Base-by-base conservation (phyloP, 2,888 invertebrate species). In the Eumerus sabulonum region DNA sequence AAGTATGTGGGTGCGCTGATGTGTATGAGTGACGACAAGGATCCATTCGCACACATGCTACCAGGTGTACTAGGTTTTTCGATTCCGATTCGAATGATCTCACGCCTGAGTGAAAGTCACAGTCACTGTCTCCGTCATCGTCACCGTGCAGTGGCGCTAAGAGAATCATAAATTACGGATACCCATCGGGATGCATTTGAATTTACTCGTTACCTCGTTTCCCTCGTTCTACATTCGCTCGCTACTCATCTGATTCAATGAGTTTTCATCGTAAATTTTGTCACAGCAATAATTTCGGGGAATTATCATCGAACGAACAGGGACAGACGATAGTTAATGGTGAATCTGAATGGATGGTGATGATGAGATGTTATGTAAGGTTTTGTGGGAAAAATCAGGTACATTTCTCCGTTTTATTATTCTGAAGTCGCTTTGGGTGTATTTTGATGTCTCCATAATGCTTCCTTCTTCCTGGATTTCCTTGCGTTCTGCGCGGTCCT, bases 381-480 rank as follows among this genome's bases (percentile, higher is more conserved):
- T 14, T 73, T 53, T 64, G 74, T 79, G 79, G 68, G 74, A 27
- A 74, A 79, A 74, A 74, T 74, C 79, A 74, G 68, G 72, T 79
- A 73, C 68, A 79, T 53, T 9, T 40, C 5, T 40, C n/a, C 40
- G 40, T 40, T 71, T 77, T 77, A 73, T 77, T 73, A 77, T 77
- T 73, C 77, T 57, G 67, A 51, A 79, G 74, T 79, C 54, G 64
- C 63, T 68, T 7, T 59, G 63, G 60, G 42, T 68, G 57, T 64
- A 64, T 60, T 53, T 74, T 79, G 74, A 79, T 60, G 79, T 74
- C 79, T 79, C 64, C 53, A 79, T 79, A 79, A 79, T 70, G 79
- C 79, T 79, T 79, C 79, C 79, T 79, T 79, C 68, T 79, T 79
- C 79, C 79, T 79, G 79, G 79, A 70, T 70, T 45, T 63, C 51